Evolutionary conservation across 2,113 vertebrate species (phyloP).

Genomic region (Synodontis membranacea): DNA sequence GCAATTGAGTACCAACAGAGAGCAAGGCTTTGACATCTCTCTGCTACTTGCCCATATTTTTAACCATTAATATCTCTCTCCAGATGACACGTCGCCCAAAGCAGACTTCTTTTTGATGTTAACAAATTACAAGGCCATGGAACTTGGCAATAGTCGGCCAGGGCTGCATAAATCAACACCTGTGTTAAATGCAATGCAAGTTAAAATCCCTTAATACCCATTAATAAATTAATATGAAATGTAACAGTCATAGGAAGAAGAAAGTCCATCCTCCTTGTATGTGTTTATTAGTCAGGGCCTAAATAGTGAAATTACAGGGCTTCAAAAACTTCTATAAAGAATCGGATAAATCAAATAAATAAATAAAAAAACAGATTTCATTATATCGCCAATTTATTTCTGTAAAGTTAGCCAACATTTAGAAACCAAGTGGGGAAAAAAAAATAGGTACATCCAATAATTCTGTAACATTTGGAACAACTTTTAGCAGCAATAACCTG

Average conservation of each 20-base stretch:
- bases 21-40: neutral
- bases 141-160: neutral
- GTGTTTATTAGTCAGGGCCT: neutral
- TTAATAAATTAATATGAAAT: neutral
- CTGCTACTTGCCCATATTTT: constrained; percentile 11
- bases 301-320: neutral
- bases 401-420: neutral
- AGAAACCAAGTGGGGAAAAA: neutral
- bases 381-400: neutral
- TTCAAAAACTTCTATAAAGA: neutral
- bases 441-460: neutral
- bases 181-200: neutral
- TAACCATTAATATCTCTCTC: neutral
- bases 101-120: neutral
- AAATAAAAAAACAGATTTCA: neutral
- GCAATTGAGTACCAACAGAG: constrained; percentile 7
- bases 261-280: neutral
- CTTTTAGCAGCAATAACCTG: neutral
- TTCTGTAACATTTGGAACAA: neutral
- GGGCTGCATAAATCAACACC: neutral
- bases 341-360: too few relatives aligned
- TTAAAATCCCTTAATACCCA: neutral
- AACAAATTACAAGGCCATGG: neutral
- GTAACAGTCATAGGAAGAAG: neutral
- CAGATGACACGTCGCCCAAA: neutral